Evolutionary conservation across 2,797 vertebrate genomes (phyloP).

Genomic region (Apogon talboti): DNA sequence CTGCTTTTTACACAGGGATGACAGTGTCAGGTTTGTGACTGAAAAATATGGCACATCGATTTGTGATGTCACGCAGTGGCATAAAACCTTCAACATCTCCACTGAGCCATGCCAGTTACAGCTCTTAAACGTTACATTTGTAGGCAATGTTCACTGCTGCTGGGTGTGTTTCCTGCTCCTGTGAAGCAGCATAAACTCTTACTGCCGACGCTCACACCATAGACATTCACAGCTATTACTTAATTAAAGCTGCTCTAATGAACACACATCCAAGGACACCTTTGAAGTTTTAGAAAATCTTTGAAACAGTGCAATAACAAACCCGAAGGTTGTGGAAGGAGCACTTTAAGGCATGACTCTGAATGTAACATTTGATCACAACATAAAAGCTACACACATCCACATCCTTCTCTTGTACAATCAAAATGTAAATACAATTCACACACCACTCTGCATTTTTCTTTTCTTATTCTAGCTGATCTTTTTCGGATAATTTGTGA

Average conservation of each 20-base stretch:
- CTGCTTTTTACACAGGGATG: slow-evolving; percentile 22
- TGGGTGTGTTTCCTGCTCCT: not conserved
- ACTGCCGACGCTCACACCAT: slow-evolving; percentile 14
- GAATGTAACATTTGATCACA: slow-evolving; percentile 30
- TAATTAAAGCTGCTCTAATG: slow-evolving; percentile 55
- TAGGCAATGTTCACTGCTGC: not conserved
- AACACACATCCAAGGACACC: slow-evolving; percentile 29
- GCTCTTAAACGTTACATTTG: slow-evolving; percentile 16
- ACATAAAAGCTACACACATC: not conserved
- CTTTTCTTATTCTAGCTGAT: slow-evolving; percentile 23
- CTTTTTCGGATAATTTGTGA: slow-evolving; percentile 58
- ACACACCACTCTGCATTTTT: slow-evolving; percentile 36
- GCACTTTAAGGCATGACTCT: slow-evolving; percentile 14
- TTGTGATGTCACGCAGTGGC: slow-evolving; percentile 16
- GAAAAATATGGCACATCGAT: slow-evolving; percentile 39
- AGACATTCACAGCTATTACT: slow-evolving; percentile 20
- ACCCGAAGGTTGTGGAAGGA: slow-evolving; percentile 36
- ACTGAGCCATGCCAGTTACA: slow-evolving; percentile 10
- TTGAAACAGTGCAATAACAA: slow-evolving; percentile 36
- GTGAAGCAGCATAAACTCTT: not conserved
- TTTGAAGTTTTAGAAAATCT: slow-evolving; percentile 52
- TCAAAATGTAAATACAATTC: slow-evolving; percentile 50
- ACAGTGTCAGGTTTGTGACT: slow-evolving; percentile 30
- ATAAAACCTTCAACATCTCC: slow-evolving; percentile 5
- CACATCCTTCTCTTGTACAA: slow-evolving; percentile 31